phyloP scores from a whole-genome alignment of 2,113 vertebrate species.

The Thalassoma bifasciatum region DNA sequence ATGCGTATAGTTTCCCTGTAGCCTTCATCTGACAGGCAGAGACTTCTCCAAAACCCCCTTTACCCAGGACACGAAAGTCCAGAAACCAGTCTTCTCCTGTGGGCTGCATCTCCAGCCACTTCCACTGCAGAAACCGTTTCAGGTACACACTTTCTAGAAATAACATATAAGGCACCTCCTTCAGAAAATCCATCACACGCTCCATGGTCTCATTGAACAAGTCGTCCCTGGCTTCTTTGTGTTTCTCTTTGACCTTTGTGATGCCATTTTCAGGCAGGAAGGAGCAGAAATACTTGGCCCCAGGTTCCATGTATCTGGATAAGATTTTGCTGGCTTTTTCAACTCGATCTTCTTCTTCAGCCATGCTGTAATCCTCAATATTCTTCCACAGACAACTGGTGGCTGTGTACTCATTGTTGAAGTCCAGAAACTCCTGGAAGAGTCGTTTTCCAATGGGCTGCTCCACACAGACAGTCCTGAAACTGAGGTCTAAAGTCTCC shows the following conservation, averaged over 20 bases:
- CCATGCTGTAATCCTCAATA: constrained; percentile 81
- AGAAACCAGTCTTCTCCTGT: constrained; percentile 89
- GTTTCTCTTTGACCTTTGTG: constrained; percentile 81
- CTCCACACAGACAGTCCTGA: constrained; percentile 79
- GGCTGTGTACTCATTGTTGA: constrained; percentile 75
- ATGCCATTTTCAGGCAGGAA: constrained; percentile 81
- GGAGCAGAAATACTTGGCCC: constrained; percentile 78
- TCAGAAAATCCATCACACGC: constrained; percentile 81
- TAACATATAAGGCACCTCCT: constrained; percentile 77
- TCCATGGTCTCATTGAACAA: constrained; percentile 78
- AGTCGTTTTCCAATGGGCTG: constrained; percentile 84
- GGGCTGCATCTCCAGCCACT: constrained; percentile 85
- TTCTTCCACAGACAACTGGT: constrained; percentile 81
- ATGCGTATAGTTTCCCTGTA: constrained; percentile 93
- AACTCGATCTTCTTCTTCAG: constrained; percentile 79
- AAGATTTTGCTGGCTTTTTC: constrained; percentile 78
- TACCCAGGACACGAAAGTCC: constrained; percentile 89
- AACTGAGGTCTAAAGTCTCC: constrained; percentile 80
- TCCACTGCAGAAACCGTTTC: constrained; percentile 87
- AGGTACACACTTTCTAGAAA: constrained; percentile 85
- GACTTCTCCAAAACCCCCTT: constrained; percentile 91
- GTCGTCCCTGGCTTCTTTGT: constrained; percentile 66
- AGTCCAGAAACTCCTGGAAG: constrained; percentile 82
- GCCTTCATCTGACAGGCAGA: constrained; percentile 90
- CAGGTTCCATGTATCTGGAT: constrained; percentile 81